phyloP scores from a whole-genome alignment of 2,888 invertebrate species.

The Vandiemenella viatica region DNA sequence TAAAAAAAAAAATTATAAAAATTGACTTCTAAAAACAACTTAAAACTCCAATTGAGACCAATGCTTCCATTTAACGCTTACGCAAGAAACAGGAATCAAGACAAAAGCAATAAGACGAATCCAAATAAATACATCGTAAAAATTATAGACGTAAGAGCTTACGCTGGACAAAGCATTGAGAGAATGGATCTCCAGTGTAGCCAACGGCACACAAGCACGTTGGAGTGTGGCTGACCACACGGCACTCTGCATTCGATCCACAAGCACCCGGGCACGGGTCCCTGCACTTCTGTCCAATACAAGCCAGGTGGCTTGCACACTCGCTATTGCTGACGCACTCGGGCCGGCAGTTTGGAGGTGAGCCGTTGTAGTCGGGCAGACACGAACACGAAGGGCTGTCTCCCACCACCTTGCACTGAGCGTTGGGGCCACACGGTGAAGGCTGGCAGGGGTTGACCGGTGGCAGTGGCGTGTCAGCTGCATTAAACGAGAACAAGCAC shows the following conservation, averaged over 20 bases:
- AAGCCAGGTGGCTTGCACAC: slow-evolving; percentile 22
- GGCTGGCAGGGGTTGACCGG: slow-evolving; percentile 20
- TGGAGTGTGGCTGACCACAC: slow-evolving; percentile 59
- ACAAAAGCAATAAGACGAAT: too few relatives aligned
- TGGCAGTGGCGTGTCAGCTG: slow-evolving; percentile 8
- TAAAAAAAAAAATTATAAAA: too few relatives aligned
- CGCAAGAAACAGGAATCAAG: too few relatives aligned
- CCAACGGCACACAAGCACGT: slow-evolving; percentile 51
- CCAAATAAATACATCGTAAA: too few relatives aligned
- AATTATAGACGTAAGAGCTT: too few relatives aligned
- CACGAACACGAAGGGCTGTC: slow-evolving; percentile 23
- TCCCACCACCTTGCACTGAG: slow-evolving; percentile 23
- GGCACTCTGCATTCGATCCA: slow-evolving; percentile 56
- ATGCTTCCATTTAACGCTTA: too few relatives aligned
- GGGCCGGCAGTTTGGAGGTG: slow-evolving; percentile 22
- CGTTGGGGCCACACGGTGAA: slow-evolving; percentile 24
- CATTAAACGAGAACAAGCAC: too few relatives aligned
- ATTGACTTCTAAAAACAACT: too few relatives aligned
- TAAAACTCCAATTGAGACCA: too few relatives aligned
- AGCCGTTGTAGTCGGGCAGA: slow-evolving; percentile 23
- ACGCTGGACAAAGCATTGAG: slow-evolving; percentile 36
- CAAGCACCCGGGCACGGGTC: slow-evolving; percentile 53
- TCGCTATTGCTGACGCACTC: slow-evolving; percentile 19
- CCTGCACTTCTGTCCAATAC: slow-evolving; percentile 29
- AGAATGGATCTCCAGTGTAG: slow-evolving; percentile 62